Conservation (phyloP, 2,797 vertebrate species). For the Girardinus metallicus region DNA sequence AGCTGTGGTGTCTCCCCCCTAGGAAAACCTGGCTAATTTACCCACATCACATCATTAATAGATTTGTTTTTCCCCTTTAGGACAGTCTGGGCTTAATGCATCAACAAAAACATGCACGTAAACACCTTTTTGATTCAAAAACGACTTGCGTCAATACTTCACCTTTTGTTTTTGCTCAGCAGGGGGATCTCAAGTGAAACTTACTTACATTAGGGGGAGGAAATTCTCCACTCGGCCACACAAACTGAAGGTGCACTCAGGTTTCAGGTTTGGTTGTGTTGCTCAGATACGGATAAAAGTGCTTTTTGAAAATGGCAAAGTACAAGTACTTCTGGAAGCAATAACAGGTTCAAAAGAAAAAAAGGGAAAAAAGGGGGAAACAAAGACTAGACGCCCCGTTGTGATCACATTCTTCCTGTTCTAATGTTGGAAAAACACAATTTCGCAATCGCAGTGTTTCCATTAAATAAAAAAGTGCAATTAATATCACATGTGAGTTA, state of each 20-base stretch:
- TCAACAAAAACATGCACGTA: not conserved
- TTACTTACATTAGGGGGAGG: not conserved
- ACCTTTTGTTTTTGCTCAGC: not conserved
- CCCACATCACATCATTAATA: not conserved
- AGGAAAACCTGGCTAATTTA: not conserved
- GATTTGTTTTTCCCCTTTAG: not conserved
- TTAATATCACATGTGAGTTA: too few species aligned
- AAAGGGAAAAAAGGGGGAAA: not conserved
- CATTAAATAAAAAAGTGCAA: too few species aligned
- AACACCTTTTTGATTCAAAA: not conserved
- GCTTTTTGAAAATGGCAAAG: slow-evolving; percentile 1
- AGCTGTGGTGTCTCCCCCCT: not conserved
- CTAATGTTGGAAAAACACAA: too few species aligned
- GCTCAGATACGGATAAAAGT: slow-evolving; percentile 8
- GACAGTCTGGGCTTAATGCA: not conserved
- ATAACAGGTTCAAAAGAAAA: not conserved
- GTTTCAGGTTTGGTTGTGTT: not conserved
- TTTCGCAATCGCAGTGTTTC: too few species aligned
- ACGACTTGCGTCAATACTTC: not conserved
- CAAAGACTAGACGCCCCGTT: not conserved
- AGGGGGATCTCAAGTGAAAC: not conserved
- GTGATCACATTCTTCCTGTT: not conserved
- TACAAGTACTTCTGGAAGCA: not conserved
- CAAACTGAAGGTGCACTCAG: not conserved
- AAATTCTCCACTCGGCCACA: slow-evolving; percentile 19